Base-by-base conservation (phyloP, 2,113 vertebrate species). In the Nipponia nippon region DNA sequence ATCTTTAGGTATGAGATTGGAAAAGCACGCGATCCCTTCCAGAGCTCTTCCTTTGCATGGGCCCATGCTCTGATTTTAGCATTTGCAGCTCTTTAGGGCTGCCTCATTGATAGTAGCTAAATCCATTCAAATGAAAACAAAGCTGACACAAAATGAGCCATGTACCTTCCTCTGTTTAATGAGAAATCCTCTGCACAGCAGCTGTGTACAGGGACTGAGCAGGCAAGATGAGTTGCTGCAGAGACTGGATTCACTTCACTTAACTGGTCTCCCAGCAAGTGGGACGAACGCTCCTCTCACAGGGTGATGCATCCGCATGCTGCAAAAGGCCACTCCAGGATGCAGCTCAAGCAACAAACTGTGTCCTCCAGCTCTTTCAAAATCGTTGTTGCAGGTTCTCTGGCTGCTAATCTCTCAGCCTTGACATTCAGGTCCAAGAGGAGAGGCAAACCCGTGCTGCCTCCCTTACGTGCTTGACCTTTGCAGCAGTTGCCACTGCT, bases 401-500 rank as follows among this genome's bases (percentile, higher is more conserved):
- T 67, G 70, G 38, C 52, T 80, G 67, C 84, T 93, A 5, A 61
- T 93, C 84, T 83, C 61, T 92, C 69, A 80, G 63, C 69, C 80
- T 92, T 95, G 93, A 52, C 71, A n/a, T 92, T 95, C 50, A 50
- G 53, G 66, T 85, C 87, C 4, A 1, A 78, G 70, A 84, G 40
- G 77, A 87, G 78, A 94, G 81, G 55, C 81, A 65, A 20, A 94
- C 30, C 36, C 6, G 8, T 90, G 62, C 87, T 83, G 49, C n/a
- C 71, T 53, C 73, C 0, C 1, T 82, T 91, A 65, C 36, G 67
- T 88, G 46, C 90, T 85, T 96, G 95, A 95, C 96, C 95, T 95
- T 92, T 91, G 62, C 66, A 90, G 77, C 96, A 96, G 92, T 95
- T 96, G 96, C 78, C 1, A 4, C 71, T 83, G 86, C 42, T 44